Percentiles rank a stretch among this genome's conserved stretches.
phyloP scores from a whole-genome alignment of 2,797 vertebrate species.

The Hippocampus kuda region DNA sequence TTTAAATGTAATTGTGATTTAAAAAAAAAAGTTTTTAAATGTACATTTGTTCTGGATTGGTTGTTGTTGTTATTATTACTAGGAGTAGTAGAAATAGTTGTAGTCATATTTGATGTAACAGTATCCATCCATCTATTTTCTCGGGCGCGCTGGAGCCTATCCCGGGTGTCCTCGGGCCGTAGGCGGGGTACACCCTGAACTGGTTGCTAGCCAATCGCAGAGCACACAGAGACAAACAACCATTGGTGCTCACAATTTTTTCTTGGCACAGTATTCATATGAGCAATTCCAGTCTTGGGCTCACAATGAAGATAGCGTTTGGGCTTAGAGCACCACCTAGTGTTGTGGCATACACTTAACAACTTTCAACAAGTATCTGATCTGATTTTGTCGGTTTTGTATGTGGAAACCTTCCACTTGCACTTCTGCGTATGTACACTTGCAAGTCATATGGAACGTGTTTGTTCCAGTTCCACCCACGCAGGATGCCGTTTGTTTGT shows the following conservation, averaged over 20 bases:
- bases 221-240: no score
- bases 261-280: neutral
- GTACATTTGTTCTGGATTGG: no score
- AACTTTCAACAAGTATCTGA: neutral
- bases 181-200: no score
- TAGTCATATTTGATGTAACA: no score
- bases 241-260: neutral
- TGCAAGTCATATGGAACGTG: neutral
- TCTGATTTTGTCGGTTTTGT: neutral
- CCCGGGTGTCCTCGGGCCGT: no score
- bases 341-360: neutral
- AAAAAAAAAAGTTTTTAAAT: no score
- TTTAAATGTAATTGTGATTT: no score
- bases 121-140: no score
- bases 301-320: neutral
- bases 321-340: neutral
- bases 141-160: no score
- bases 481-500: constrained; percentile 17
- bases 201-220: no score
- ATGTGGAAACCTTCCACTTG: neutral
- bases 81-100: no score
- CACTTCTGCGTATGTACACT: neutral
- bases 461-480: neutral
- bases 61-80: no score
- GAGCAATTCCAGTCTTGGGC: neutral